Base-by-base conservation (phyloP, 2,888 invertebrate species). In the Beris chalybata region DNA sequence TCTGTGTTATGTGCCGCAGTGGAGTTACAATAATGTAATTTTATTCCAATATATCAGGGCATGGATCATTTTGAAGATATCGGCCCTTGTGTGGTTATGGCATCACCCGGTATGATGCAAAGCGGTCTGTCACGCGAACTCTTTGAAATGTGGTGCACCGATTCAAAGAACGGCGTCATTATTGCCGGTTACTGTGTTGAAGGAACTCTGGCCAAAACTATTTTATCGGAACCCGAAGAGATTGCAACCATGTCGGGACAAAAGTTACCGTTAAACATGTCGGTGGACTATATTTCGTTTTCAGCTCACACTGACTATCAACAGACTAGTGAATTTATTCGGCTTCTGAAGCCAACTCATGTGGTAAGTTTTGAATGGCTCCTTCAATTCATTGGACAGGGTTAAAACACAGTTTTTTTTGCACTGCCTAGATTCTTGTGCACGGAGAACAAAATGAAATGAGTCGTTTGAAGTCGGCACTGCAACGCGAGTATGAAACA, bases 101-200 rank as follows among this genome's bases (percentile, higher is more conserved):
- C 99, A 1, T 95, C 95, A 0, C 99, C 99, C 0, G 99, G 99
- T 77, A 99, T 99, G 98, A 94, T 99, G 94, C 99, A 99, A 84
- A 97, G 94, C 74, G 99, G 99, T 0, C 83, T 99, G 29, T 97
- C 97, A 0, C 83, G 98, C 43, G 99, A 99, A 78, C 85, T 99
- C 54, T 99, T 99, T 83, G 99, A 99, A 83, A 92, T 90, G 9
- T 99, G 99, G 99, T 99, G 99, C 80, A 94, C 96, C 0, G 98
- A 99, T 82, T 85, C 95, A 9, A 95, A 97, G 79, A 99, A 99
- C 79, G 99, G 99, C 0, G 95, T 95, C 70, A 98, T 99, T 69
- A 97, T 99, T 73, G 98, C 99, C 67, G 97, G 97, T 80, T 94
- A 94, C 77, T 93, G 93, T 78, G 93, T 94, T 0, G 93, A 94